Conservation (phyloP, 2,797 vertebrate genomes). For the Phalloptychus januarius region DNA sequence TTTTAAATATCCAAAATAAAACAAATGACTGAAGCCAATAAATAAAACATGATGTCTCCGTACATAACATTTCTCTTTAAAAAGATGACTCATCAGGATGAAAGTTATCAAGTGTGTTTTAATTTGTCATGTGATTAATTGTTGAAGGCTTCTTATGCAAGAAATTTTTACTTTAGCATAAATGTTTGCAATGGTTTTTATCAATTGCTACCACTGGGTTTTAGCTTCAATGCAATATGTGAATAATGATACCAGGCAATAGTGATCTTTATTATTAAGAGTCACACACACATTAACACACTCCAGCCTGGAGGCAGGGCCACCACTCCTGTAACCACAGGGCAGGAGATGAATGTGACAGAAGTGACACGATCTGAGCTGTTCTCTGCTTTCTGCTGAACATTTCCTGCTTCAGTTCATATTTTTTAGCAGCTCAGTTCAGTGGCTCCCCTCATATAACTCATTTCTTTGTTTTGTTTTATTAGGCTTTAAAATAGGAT, state of each 20-base stretch:
- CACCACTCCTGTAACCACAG: conserved; percentile 28
- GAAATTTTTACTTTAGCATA: neutral
- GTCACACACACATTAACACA: conserved; percentile 6
- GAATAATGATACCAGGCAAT: conserved; percentile 32
- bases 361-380: conserved; percentile 31
- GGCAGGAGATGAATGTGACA: conserved; percentile 52
- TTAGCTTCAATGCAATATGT: neutral
- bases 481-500: neutral
- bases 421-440: neutral
- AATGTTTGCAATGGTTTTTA: neutral
- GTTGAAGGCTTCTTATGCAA: too few relatives aligned
- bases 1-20: too few relatives aligned
- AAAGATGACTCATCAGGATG: too few relatives aligned
- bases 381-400: conserved; percentile 4
- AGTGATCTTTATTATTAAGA: conserved; percentile 50
- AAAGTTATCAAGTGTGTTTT: too few relatives aligned
- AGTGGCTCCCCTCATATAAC: neutral
- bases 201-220: neutral
- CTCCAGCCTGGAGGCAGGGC: neutral
- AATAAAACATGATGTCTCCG: too few relatives aligned
- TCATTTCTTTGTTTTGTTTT: neutral
- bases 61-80: too few relatives aligned
- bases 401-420: neutral
- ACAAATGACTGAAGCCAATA: too few relatives aligned
- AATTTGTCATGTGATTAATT: too few relatives aligned